These are phyloP conservation scores for Pogonomyrmex barbatus DNA, from an alignment of 1,140 invertebrate species.

Conservation along the genomic window DNA sequence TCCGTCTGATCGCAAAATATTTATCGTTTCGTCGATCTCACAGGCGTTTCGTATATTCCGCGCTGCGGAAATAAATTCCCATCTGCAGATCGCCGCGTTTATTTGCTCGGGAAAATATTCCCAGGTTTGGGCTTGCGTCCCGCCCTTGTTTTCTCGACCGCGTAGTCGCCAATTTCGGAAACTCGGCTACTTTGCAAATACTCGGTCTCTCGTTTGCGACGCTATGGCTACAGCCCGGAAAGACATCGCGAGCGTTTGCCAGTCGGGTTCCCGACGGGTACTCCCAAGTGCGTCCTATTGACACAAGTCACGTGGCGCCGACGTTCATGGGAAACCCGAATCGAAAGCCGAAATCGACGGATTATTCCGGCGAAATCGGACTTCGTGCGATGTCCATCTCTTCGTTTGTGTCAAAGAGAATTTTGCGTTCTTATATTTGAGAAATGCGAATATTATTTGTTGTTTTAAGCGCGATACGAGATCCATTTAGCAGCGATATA, in stretches of 20 bases:
- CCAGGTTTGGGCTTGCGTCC: constrained; percentile 44
- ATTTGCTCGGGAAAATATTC: constrained; percentile 62
- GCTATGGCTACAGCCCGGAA: constrained; percentile 38
- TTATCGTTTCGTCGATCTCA: constrained; percentile 23
- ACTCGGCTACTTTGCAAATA: constrained; percentile 75
- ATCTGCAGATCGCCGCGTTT: constrained; percentile 49
- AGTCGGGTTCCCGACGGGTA: constrained; percentile 59
- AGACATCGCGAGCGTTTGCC: constrained; percentile 65
- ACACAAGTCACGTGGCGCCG: constrained; percentile 78
- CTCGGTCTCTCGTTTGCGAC: constrained; percentile 61
- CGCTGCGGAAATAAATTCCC: constrained; percentile 49
- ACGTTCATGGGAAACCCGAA: constrained; percentile 70
- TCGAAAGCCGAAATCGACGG: constrained; percentile 50
- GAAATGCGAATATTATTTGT: background rate
- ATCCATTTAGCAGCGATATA: background rate
- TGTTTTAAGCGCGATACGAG: background rate
- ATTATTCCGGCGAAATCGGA: constrained; percentile 22
- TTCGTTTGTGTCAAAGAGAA: background rate
- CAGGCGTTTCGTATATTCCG: constrained; percentile 38
- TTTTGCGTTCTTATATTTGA: background rate
- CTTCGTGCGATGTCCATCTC: background rate
- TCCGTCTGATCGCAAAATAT: constrained; percentile 5
- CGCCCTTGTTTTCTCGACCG: constrained; percentile 65
- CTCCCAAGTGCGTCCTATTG: constrained; percentile 75
- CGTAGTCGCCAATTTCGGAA: constrained; percentile 70